These are phyloP conservation scores for Chydorus sphaericus DNA, from an alignment of 2,888 invertebrate genomes.

Conservation along the genomic window DNA sequence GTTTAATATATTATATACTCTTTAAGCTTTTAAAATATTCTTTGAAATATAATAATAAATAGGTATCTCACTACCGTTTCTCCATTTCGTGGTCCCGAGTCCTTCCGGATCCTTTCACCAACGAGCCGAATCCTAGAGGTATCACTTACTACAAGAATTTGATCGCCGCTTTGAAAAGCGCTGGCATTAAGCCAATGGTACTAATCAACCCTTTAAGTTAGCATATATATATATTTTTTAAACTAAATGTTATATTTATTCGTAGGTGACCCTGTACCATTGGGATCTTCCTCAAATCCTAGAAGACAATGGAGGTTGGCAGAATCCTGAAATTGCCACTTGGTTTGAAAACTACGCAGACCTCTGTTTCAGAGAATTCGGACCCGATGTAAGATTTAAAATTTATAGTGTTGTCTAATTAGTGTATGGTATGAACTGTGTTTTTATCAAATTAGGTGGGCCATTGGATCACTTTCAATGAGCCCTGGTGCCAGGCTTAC, in stretches of 20 bases:
- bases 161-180: constrained; percentile 47
- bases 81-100: constrained; percentile 40
- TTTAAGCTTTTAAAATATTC: too few relatives aligned
- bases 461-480: constrained; percentile 63
- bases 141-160: constrained; percentile 61
- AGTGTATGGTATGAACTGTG: neutral
- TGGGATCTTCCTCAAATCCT: constrained; percentile 48
- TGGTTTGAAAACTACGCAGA: constrained; percentile 47
- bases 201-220: too few relatives aligned
- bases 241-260: neutral
- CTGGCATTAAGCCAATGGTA: constrained; percentile 42
- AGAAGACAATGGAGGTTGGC: constrained; percentile 44
- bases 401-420: neutral
- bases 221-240: neutral
- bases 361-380: constrained; percentile 42
- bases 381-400: constrained; percentile 34
- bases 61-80: constrained; percentile 45
- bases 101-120: constrained; percentile 38
- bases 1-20: neutral
- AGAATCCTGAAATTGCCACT: constrained; percentile 46
- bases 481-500: constrained; percentile 45
- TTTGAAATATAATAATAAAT: neutral
- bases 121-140: constrained; percentile 48
- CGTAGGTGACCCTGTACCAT: constrained; percentile 38
- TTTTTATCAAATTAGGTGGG: constrained; percentile 30